Base-by-base conservation (phyloP, 1,140 invertebrate genomes). In the Coboldia fuscipes region DNA sequence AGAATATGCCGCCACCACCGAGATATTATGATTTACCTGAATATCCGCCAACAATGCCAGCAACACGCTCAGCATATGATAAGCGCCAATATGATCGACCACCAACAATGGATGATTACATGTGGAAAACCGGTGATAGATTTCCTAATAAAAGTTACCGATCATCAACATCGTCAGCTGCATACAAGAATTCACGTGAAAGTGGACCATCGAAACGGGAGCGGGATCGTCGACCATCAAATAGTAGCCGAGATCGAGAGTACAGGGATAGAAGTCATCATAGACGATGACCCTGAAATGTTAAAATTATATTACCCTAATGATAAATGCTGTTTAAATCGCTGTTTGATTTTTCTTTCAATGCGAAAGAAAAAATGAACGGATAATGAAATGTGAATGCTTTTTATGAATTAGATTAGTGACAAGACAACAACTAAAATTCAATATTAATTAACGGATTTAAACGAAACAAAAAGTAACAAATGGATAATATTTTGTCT, bases 101-200 rank as follows among this genome's bases (percentile, higher is more conserved):
- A n/a, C n/a, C n/a, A n/a, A 84, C 82, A 37, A 85, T 92, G 19
- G 82, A 86, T 53, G 82, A 88, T 49, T 88, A 89, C 51, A 59
- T 89, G 29, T 80, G 84, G 67, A 70, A 85, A 46, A 89, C 81
- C 35, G 65, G 59, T 37, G 72, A 71, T 38, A 55, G 69, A 46
- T 47, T 8, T 46, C 21, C 23, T 49, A 32, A 45, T 46, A n/a
- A 49, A 47, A 12, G 47, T 44, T 33, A 41, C 37, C 14, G 33
- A 20, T 32, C 47, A 46, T 28, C 45, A 50, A 15, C 47, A 48
- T 38, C 45, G 48, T 14, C 41, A 39, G 21, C 44, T 43, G 17
- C 39, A 42, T 33, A 39, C 12, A 34, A 35, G 16, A 24, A 35
- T 35, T 36, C 37, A 17, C 30, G 23, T 24, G 23, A 7, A 24